Conservation (phyloP, 2,888 invertebrate species). For the Gerris lacustris region DNA sequence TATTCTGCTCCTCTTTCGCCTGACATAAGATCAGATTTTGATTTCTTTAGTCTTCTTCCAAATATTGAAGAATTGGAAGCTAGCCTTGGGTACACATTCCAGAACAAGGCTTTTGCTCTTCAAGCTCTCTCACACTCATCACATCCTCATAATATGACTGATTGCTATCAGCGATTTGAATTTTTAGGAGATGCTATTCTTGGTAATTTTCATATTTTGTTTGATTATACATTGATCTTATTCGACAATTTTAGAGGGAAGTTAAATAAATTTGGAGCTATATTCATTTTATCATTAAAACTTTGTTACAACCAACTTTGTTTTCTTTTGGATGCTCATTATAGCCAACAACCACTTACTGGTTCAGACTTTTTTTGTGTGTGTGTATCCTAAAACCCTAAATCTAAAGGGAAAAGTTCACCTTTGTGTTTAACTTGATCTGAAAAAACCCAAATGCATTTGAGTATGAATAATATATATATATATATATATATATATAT, state of each 20-base stretch:
- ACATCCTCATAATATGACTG: conserved; percentile 55
- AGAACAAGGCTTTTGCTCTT: conserved; percentile 64
- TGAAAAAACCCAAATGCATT: too few species aligned
- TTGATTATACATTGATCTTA: conserved; percentile 24
- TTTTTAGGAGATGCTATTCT: conserved; percentile 85
- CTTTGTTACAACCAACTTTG: neutral
- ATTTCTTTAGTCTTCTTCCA: neutral
- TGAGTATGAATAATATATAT: too few species aligned
- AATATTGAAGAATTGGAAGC: conserved; percentile 41
- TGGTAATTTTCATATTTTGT: conserved; percentile 35
- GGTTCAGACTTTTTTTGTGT: too few species aligned
- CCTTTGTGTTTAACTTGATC: too few species aligned
- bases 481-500: too few species aligned
- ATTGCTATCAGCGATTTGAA: conserved; percentile 81
- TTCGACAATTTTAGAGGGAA: conserved; percentile 21
- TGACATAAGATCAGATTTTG: neutral
- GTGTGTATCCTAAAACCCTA: too few species aligned
- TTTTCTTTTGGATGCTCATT: neutral
- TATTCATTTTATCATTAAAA: neutral
- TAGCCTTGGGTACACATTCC: conserved; percentile 62
- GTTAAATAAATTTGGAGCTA: neutral
- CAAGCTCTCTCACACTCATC: conserved; percentile 92
- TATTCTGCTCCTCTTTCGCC: conserved; percentile 32
- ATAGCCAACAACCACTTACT: too few species aligned
- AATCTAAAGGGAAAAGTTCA: too few species aligned